Base-by-base conservation (phyloP, 1,140 invertebrate genomes). In the Aleiodes sp. region DNA sequence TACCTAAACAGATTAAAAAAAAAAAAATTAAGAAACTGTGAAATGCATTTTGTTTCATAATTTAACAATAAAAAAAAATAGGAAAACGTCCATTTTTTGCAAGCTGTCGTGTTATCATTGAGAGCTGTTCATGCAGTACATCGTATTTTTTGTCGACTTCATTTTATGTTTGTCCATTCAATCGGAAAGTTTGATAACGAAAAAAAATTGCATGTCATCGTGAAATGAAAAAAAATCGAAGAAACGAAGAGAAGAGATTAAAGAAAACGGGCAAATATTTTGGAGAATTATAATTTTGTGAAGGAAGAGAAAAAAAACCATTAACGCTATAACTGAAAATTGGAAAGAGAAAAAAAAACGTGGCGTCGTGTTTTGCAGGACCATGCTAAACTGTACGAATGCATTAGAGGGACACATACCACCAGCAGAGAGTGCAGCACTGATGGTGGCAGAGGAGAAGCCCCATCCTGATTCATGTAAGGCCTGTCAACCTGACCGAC, bases 311-410 rank as follows among this genome's bases (percentile, higher is more conserved):
- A 79, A 79, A 75, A 76, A 62, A 82, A 83, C 78, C 78, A 81
- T 80, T 46, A n/a, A n/a, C n/a, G n/a, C n/a, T 35, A 86, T 83
- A 86, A 83, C 87, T 87, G 86, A 87, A 86, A 78, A 86, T n/a
- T 19, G 16, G 24, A n/a, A n/a, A n/a, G n/a, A 21, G 60, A 68
- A 62, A 41, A 39, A 59, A 68, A 35, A 65, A 64, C 21, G 87
- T 87, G 84, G 87, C 86, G 87, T 87, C 85, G 83, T 89, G 86
- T 91, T 92, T 90, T 88, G 60, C 89, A 92, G 92, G 88, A 94
- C 92, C 89, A 93, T 93, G 92, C 89, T 93, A 88, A 94, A 94
- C 89, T 93, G 92, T 88, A 92, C 93, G 83, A 94, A 93, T 88
- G 90, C 91, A 70, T 88, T 93, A 87, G 92, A 93, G 84, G 91